Percentiles rank a stretch among this genome's conserved stretches.
These are phyloP conservation scores for Xiphydria camelus DNA, from an alignment of 2,888 invertebrate genomes.

Conservation along the genomic window DNA sequence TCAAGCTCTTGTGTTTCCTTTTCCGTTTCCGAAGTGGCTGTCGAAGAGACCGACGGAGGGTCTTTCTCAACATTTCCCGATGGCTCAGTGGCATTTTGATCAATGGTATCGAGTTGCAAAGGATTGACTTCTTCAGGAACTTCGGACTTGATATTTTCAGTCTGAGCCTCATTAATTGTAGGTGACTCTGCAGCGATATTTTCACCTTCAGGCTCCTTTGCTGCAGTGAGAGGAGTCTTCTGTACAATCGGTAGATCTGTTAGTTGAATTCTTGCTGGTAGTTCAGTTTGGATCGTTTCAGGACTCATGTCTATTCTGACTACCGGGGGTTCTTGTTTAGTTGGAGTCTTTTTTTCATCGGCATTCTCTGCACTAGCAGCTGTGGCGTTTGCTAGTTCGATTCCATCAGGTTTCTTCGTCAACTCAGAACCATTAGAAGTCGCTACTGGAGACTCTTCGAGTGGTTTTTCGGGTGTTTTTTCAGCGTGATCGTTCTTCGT, in stretches of 20 bases:
- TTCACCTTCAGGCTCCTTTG: conserved; percentile 4
- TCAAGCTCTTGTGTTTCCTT: neutral
- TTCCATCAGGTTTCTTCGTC: too few species aligned
- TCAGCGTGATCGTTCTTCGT: too few species aligned
- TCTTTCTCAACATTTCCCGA: neutral
- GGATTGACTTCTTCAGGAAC: too few species aligned
- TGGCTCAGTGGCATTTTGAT: neutral
- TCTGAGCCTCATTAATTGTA: too few species aligned
- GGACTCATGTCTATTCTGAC: conserved; percentile 26
- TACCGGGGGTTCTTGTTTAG: conserved; percentile 26
- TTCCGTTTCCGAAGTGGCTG: neutral
- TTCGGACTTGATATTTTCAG: too few species aligned
- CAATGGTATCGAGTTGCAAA: too few species aligned
- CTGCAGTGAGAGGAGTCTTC: neutral
- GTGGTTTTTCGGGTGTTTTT: too few species aligned
- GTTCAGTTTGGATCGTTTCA: conserved; percentile 20
- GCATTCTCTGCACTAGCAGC: too few species aligned
- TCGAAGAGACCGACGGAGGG: neutral
- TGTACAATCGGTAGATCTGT: conserved; percentile 24
- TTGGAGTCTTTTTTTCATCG: too few species aligned
- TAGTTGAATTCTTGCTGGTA: conserved; percentile 24
- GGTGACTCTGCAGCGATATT: neutral
- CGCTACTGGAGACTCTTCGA: too few species aligned
- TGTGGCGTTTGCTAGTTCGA: too few species aligned
- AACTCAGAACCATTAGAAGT: too few species aligned